Evolutionary conservation across 1,140 invertebrate species (phyloP).

Genomic region (Ips typographus): DNA sequence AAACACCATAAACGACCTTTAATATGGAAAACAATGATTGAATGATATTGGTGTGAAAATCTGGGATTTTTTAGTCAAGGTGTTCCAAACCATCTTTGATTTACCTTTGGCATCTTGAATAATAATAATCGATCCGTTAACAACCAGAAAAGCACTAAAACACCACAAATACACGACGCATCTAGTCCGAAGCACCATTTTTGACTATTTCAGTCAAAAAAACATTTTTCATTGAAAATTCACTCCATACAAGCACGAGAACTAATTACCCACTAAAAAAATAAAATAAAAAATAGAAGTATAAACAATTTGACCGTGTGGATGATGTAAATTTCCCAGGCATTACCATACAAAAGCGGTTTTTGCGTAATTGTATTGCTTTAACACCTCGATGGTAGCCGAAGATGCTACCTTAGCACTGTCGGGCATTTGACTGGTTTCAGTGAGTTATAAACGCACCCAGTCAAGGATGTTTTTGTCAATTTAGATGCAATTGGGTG

Average conservation of each 20-base stretch:
- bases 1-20: too few species aligned
- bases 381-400: not conserved
- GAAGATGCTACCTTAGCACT: not conserved
- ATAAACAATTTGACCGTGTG: conserved; percentile 12
- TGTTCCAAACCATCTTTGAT: too few species aligned
- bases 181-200: conserved; percentile 23
- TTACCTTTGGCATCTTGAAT: conserved; percentile 52
- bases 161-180: not conserved
- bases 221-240: not conserved
- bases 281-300: too few species aligned
- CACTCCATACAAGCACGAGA: not conserved
- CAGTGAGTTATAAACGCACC: conserved; percentile 43
- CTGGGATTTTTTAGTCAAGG: too few species aligned
- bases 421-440: conserved; percentile 1
- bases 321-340: conserved; percentile 30
- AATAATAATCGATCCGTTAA: conserved; percentile 45
- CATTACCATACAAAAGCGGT: conserved; percentile 27
- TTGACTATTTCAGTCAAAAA: not conserved
- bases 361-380: conserved; percentile 23
- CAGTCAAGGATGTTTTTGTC: conserved; percentile 41
- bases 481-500: conserved; percentile 21
- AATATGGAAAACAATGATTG: too few species aligned
- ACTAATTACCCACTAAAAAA: too few species aligned
- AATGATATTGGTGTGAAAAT: too few species aligned
- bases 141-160: conserved; percentile 26